Evolutionary conservation across 2,797 vertebrate species (phyloP).

Genomic region (Tachyglossus aculeatus): DNA sequence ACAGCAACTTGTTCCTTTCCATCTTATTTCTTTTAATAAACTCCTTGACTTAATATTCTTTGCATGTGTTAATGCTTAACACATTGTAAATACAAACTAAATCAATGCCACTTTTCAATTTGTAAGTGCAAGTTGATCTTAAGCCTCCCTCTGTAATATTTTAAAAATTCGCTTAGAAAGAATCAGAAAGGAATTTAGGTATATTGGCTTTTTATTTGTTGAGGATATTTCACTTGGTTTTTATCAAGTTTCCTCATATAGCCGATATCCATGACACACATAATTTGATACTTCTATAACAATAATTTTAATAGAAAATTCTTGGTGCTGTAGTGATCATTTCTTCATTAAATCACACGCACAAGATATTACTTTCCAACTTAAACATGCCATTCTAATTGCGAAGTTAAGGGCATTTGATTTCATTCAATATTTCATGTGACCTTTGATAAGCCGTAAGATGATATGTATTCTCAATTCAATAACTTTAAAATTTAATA

Average conservation of each 20-base stretch:
- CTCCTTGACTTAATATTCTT: neutral
- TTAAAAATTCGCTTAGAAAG: neutral
- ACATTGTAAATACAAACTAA: slow-evolving; percentile 28
- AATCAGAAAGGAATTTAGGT: neutral
- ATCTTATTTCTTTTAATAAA: slow-evolving; percentile 30
- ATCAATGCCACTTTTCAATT: neutral
- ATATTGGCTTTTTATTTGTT: neutral
- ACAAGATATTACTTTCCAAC: slow-evolving; percentile 48
- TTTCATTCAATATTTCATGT: slow-evolving; percentile 44
- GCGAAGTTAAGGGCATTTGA: neutral
- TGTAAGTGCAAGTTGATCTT: neutral
- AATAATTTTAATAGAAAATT: slow-evolving; percentile 8
- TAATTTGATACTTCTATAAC: slow-evolving; percentile 29
- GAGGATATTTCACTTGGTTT: neutral
- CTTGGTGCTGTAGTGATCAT: slow-evolving; percentile 26
- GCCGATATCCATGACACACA: slow-evolving; percentile 3
- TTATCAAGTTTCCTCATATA: neutral
- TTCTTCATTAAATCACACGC: slow-evolving; percentile 23
- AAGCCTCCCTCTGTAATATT: neutral
- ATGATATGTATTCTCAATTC: slow-evolving; percentile 44
- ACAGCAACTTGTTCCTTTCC: neutral
- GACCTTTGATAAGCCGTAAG: slow-evolving; percentile 69
- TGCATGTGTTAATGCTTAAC: slow-evolving; percentile 27
- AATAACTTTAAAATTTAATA: slow-evolving; percentile 73
- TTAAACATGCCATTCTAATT: slow-evolving; percentile 47